Conservation (phyloP, 2,797 vertebrate genomes). For the Phoeniculus purpureus region DNA sequence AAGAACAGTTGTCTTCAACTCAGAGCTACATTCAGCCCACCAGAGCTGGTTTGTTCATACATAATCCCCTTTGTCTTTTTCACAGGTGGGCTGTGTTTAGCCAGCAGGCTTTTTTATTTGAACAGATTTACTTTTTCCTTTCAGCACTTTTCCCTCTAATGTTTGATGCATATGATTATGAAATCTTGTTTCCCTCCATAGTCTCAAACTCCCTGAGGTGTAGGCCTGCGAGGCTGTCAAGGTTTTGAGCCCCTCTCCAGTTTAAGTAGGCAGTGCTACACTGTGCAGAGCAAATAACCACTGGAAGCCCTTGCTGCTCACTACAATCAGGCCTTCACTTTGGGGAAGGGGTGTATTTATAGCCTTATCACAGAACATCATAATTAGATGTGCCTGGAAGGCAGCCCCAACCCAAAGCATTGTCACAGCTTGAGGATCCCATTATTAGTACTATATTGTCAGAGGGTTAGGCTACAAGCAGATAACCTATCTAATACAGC, state of each 20-base stretch:
- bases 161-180: background rate
- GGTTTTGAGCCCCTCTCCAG: background rate
- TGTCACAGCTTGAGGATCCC: background rate
- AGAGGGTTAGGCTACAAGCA: background rate
- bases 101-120: conserved; percentile 1
- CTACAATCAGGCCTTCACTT: conserved; percentile 20
- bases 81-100: background rate
- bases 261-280: background rate
- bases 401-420: background rate
- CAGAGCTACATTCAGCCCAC: background rate
- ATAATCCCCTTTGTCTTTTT: background rate
- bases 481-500: background rate
- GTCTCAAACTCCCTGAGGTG: fast-evolving
- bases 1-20: background rate
- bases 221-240: fast-evolving
- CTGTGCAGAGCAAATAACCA: background rate
- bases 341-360: background rate
- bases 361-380: conserved; percentile 34
- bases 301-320: background rate
- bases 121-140: background rate
- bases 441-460: background rate
- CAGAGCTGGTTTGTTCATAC: background rate
- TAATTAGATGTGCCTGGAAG: conserved; percentile 34
- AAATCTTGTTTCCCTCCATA: background rate
- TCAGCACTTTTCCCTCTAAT: background rate